Evolutionary conservation across 2,797 vertebrate genomes (phyloP), one percentile per base, ranked within the genome.

Genomic region (Vipera ursinii): DNA sequence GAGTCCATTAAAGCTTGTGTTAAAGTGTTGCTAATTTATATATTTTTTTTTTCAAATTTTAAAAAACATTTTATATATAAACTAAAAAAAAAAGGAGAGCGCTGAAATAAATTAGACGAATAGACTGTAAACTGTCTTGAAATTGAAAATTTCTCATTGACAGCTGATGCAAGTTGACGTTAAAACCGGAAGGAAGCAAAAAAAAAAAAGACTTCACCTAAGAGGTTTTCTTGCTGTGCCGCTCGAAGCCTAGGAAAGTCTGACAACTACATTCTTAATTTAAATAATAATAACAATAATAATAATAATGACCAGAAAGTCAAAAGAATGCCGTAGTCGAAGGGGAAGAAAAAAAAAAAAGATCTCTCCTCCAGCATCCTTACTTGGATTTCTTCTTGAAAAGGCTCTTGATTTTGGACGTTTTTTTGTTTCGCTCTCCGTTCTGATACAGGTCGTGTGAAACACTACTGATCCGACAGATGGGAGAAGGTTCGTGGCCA

Each of bases 351-450:
- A 38, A 10, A 53, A n/a, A 53, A 53, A 53, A 53, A 53, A 53
- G 32, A 53, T 53, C 28, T 95, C 94, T 95, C 94, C 95, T 96
- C 91, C 95, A 94, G 91, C 92, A 90, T 92, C 90, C 92, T 98
- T 97, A 98, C 95, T 98, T 98, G 69, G 96, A 97, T 94, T 99
- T 99, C 98, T 99, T 99, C 97, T 99, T 99, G 97, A 99, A 99
- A 97, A 99, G 98, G 96, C 97, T 99, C 98, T 99, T 99, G 93
- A 99, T 98, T 98, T 99, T 99, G 9, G 99, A 98, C 89, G 98
- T 98, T 97, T 99, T 99, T 98, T 99, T 99, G 96, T 78, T 97
- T 97, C 98, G 99, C 97, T 99, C 99, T 53, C 98, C 98, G 6
- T 99, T 99, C 94, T 99, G 99, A 94, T 97, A 98, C 91, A 98